Evolutionary conservation across 2,888 invertebrate species (phyloP).

Genomic region (Urechis unicinctus): DNA sequence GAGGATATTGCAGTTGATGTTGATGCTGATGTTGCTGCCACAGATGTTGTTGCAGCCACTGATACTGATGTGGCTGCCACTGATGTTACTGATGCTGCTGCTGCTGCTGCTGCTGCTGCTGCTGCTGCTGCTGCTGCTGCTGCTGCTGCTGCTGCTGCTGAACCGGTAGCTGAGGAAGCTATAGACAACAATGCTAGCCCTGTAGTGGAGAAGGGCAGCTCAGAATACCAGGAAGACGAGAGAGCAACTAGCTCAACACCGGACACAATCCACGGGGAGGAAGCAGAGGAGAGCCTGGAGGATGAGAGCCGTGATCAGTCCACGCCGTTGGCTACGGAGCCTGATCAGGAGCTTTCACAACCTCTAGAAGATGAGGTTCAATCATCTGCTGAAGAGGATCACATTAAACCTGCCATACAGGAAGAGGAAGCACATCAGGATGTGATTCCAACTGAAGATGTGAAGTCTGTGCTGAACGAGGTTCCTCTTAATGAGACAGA

Average conservation of each 20-base stretch:
- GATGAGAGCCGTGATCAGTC: too few relatives aligned
- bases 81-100: neutral
- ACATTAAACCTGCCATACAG: too few relatives aligned
- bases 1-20: neutral
- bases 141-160: constrained; percentile 4
- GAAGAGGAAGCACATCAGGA: too few relatives aligned
- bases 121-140: neutral
- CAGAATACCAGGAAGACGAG: neutral
- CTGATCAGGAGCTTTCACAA: too few relatives aligned
- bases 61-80: neutral
- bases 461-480: too few relatives aligned
- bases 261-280: neutral
- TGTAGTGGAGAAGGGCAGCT: neutral
- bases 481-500: too few relatives aligned
- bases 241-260: neutral
- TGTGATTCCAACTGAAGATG: too few relatives aligned
- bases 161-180: neutral
- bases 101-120: neutral
- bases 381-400: too few relatives aligned
- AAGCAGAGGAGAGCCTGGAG: neutral
- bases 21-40: neutral
- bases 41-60: neutral
- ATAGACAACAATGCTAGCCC: too few relatives aligned
- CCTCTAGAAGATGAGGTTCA: too few relatives aligned
- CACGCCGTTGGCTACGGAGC: too few relatives aligned